Base-by-base conservation (phyloP, 1,140 invertebrate species). In the Orchestia grillus region DNA sequence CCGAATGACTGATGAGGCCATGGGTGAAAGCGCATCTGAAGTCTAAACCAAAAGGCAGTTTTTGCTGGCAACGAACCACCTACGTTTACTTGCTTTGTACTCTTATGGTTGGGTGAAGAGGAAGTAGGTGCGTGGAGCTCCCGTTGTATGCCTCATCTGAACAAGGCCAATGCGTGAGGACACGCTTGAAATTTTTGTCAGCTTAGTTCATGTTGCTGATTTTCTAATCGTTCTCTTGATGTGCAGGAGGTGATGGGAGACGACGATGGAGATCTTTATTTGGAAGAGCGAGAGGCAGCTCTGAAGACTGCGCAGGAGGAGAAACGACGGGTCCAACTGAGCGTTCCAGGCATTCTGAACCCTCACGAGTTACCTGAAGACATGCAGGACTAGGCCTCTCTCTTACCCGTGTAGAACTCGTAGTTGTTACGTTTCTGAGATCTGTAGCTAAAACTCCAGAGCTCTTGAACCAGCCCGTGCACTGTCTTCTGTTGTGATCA, bases 301-400 rank as follows among this genome's bases (percentile, higher is more conserved):
- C 98, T 99, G 91, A 98, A 98, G 96, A 97, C 98, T 97, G 99
- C 99, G 41, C 99, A 99, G 97, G 98, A 99, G 96, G 99, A 99
- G 97, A 99, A 99, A 97, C 98, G 99, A 97, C 98, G 98, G 97
- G 98, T 99, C 96, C 99, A 99, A 97, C 98, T 99, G 97, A 98
- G 98, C 95, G 99, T 99, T 97, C 99, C 99, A 96, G 99, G 99
- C 97, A 99, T 99, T 97, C 98, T 99, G 96, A 99, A 99, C 98
- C 99, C 99, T 96, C 99, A 99, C 97, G 99, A 99, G 97, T 98
- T 99, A 97, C 98, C 99, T 77, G 99, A 99, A 97, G 99, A 99
- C 97, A 99, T 99, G 99, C 99, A 99, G 98, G 99, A 99, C 95
- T 97, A 96, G 96, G 44, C 28, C 62, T 77, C 36, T 77, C 62